A percentile compares a stretch with the other conserved stretches of the same genome.
phyloP scores from a whole-genome alignment of 2,888 invertebrate species.

The Hoplodrina ambigua region DNA sequence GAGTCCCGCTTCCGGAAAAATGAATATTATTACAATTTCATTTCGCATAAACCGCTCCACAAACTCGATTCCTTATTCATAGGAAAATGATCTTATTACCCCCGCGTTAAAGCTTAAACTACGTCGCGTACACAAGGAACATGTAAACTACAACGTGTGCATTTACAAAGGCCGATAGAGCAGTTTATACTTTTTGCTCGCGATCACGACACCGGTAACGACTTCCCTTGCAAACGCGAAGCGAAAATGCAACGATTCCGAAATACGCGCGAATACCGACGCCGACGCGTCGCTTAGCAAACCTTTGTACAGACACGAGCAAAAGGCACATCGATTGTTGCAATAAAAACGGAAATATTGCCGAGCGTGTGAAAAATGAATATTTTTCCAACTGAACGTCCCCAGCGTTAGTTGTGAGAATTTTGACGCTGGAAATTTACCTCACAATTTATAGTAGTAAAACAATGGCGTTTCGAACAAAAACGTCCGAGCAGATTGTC shows the following conservation, averaged over 20 bases:
- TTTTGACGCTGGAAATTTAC: slow-evolving; percentile 69
- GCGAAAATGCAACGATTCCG: slow-evolving; percentile 77
- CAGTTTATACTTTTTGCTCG: slow-evolving; percentile 75
- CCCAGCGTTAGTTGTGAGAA: slow-evolving; percentile 55
- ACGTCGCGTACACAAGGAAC: slow-evolving; percentile 31
- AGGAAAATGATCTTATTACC: slow-evolving; percentile 52
- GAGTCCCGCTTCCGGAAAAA: slow-evolving; percentile 60
- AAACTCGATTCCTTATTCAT: slow-evolving; percentile 33
- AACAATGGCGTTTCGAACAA: slow-evolving; percentile 58
- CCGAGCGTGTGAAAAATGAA: slow-evolving; percentile 78
- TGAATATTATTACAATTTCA: slow-evolving; percentile 65
- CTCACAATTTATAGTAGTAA: slow-evolving; percentile 64
- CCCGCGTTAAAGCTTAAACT: slow-evolving; percentile 49
- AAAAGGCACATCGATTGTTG: slow-evolving; percentile 81
- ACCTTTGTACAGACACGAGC: slow-evolving; percentile 75
- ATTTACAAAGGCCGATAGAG: slow-evolving; percentile 74
- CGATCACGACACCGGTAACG: slow-evolving; percentile 80
- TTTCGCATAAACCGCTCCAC: slow-evolving; percentile 48
- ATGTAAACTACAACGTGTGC: slow-evolving; percentile 66
- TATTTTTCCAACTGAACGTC: slow-evolving; percentile 74
- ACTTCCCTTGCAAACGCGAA: slow-evolving; percentile 80
- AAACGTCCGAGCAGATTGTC: slow-evolving; percentile 66
- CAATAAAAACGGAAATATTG: slow-evolving; percentile 83
- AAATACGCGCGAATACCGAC: slow-evolving; percentile 75
- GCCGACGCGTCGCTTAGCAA: slow-evolving; percentile 66